These are phyloP conservation scores for Hyperoplus immaculatus DNA, from an alignment of 2,797 vertebrate genomes.

Conservation along the genomic window DNA sequence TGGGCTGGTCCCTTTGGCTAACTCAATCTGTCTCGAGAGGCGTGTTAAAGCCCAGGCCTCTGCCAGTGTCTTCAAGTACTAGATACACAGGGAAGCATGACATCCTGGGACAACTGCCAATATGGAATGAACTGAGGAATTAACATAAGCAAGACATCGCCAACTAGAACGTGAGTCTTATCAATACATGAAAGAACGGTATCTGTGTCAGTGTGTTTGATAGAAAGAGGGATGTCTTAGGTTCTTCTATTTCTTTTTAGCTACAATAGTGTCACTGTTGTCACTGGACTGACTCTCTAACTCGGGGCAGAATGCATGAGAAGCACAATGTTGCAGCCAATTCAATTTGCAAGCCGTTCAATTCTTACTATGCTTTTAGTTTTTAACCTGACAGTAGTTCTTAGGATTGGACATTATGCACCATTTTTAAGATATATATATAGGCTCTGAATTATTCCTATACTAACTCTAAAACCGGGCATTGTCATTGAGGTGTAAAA, in stretches of 20 bases:
- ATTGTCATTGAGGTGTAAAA: background rate
- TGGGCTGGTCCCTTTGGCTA: constrained; percentile 70
- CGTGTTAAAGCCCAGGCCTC: constrained; percentile 31
- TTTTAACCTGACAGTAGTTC: background rate
- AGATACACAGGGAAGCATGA: constrained; percentile 13
- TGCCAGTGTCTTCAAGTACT: constrained; percentile 25
- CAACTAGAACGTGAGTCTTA: constrained; percentile 48
- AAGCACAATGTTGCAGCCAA: background rate
- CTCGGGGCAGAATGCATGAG: background rate
- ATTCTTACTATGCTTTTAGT: background rate
- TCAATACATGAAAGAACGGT: background rate
- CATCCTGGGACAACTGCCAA: constrained; percentile 24
- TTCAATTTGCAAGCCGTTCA: no score
- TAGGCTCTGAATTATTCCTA: background rate
- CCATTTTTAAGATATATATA: background rate
- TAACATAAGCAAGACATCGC: constrained; percentile 1
- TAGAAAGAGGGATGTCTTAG: background rate
- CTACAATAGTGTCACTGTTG: constrained; percentile 35
- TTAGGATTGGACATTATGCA: background rate
- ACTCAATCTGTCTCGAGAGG: constrained; percentile 71
- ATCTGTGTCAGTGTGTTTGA: background rate
- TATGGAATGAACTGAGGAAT: constrained; percentile 67
- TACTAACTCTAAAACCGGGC: background rate
- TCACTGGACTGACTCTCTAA: background rate
- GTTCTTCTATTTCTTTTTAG: background rate